Evolutionary conservation across 2,797 vertebrate genomes (phyloP).

Genomic region (Ciconia nigra): DNA sequence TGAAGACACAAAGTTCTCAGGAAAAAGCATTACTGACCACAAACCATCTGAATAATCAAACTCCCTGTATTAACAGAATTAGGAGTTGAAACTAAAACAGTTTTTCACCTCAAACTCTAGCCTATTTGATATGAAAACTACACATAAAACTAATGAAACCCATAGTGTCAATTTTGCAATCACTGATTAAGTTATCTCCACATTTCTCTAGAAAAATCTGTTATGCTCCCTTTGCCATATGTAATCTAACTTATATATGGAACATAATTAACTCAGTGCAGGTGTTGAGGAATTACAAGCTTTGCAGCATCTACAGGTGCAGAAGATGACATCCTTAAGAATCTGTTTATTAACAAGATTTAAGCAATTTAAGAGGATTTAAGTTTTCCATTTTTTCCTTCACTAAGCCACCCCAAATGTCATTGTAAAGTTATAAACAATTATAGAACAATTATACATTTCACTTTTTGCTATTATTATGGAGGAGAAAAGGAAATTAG

Average conservation of each 20-base stretch:
- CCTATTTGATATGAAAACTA: not conserved
- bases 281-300: not conserved
- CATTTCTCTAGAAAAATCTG: not conserved
- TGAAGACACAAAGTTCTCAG: not conserved
- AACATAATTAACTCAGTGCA: not conserved
- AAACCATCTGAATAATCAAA: not conserved
- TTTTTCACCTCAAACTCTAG: not conserved
- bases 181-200: not conserved
- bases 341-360: not conserved
- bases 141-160: not conserved
- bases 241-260: not conserved
- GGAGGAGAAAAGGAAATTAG: not conserved
- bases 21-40: not conserved
- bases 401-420: not conserved
- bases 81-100: not conserved
- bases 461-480: not conserved
- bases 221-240: not conserved
- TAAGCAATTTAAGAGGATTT: not conserved
- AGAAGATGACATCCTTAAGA: not conserved
- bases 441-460: not conserved
- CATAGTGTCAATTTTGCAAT: not conserved
- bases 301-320: not conserved
- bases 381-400: not conserved
- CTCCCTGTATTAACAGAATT: not conserved
- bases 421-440: not conserved